phyloP scores from a whole-genome alignment of 1,140 invertebrate species.

The Antheraea pernyi region DNA sequence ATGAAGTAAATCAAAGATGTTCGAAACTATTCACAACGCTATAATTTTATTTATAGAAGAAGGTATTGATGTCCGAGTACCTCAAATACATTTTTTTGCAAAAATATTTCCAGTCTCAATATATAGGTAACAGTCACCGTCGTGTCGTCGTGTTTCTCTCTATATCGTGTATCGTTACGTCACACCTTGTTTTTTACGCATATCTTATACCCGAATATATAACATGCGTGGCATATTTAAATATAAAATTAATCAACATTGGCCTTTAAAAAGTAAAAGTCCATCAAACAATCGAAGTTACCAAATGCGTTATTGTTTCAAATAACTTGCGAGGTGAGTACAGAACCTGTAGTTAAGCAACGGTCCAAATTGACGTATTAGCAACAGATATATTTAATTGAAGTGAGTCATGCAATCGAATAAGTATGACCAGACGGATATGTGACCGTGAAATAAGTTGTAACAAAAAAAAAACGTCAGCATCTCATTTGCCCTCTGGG shows the following conservation, averaged over 20 bases:
- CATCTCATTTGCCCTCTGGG: background rate
- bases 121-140: too few species aligned
- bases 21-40: too few species aligned
- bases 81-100: too few species aligned
- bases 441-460: constrained; percentile 3
- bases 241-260: background rate
- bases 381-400: constrained; percentile 18
- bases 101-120: too few species aligned
- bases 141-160: too few species aligned
- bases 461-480: background rate
- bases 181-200: too few species aligned
- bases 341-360: constrained; percentile 23
- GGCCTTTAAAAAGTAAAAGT: constrained; percentile 8
- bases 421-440: constrained; percentile 14
- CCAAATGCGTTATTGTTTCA: constrained; percentile 25
- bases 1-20: too few species aligned
- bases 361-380: constrained; percentile 21
- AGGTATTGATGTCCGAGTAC: too few species aligned
- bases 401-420: constrained; percentile 24
- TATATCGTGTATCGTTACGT: too few species aligned
- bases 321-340: constrained; percentile 18
- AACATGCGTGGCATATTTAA: background rate
- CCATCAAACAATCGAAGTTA: constrained; percentile 7
- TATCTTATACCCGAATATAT: background rate
- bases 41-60: too few species aligned